Evolutionary conservation across 1,140 invertebrate genomes (phyloP).

Genomic region (Tetramorium alpestre): DNA sequence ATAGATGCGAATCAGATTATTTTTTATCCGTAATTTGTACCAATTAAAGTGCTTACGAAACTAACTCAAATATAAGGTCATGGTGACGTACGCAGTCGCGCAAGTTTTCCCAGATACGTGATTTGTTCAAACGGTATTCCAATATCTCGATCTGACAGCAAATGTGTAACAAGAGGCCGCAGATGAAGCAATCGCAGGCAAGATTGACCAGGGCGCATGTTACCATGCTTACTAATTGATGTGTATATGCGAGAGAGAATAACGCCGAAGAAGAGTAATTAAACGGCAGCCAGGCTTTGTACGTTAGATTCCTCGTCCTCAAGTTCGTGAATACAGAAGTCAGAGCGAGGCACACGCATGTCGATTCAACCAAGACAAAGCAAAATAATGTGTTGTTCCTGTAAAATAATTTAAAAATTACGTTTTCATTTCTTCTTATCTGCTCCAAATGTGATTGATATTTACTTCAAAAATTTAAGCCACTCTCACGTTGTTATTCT

Average conservation of each 20-base stretch:
- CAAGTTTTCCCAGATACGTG: neutral
- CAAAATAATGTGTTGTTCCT: conserved; percentile 16
- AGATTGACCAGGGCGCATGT: conserved; percentile 23
- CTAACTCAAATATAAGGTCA: conserved; percentile 41
- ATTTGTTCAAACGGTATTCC: conserved; percentile 43
- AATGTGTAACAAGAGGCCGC: conserved; percentile 53
- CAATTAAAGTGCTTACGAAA: neutral
- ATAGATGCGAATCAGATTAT: neutral
- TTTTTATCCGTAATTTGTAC: neutral
- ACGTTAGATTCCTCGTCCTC: neutral
- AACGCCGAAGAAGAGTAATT: neutral
- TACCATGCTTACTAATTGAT: conserved; percentile 18
- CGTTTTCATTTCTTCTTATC: neutral
- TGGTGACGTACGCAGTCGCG: conserved; percentile 27
- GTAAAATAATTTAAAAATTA: neutral
- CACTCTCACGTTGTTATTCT: neutral
- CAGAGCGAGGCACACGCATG: neutral
- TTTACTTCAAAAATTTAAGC: neutral
- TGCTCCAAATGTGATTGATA: neutral
- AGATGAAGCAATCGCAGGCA: conserved; percentile 61
- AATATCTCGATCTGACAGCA: conserved; percentile 65
- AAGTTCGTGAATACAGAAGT: neutral
- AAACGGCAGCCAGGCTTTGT: conserved; percentile 16
- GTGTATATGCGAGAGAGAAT: conserved; percentile 43
- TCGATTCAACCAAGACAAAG: neutral